phyloP scores from a whole-genome alignment of 37 sponge, comb jelly and placozoan species.

The Beroe forskalii region DNA sequence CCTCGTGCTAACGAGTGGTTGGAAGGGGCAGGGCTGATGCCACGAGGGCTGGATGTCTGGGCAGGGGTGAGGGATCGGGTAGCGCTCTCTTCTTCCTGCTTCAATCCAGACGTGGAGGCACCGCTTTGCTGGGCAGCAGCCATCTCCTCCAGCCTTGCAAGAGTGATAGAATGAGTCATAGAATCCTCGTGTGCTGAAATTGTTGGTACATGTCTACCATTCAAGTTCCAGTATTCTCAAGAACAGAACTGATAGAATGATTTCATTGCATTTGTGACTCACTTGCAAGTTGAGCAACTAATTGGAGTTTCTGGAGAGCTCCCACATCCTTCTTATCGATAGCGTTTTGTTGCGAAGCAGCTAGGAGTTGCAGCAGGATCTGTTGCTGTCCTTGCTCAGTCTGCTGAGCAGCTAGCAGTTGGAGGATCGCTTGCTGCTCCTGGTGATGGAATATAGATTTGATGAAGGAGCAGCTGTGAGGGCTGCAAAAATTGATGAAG shows the following conservation, averaged over 20 bases:
- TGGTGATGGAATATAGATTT: no score
- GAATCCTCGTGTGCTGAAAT: no score
- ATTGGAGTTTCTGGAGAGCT: constrained; percentile 19
- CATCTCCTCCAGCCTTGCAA: constrained; percentile 17
- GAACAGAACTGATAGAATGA: neutral
- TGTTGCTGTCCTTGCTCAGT: constrained; percentile 26
- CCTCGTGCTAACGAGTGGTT: neutral
- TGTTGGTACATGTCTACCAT: no score
- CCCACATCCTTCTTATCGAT: constrained; percentile 43
- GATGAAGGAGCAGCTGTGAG: no score
- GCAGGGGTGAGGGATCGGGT: neutral
- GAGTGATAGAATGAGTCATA: no score
- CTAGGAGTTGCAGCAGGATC: constrained; percentile 10
- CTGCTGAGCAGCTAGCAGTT: constrained; percentile 5
- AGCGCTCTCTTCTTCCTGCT: neutral
- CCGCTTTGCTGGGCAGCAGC: neutral
- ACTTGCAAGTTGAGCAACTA: constrained; percentile 34
- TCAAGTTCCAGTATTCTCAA: no score
- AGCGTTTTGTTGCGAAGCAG: constrained; percentile 8
- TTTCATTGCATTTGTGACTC: neutral
- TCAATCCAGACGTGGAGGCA: neutral
- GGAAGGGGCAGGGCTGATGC: neutral
- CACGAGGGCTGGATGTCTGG: neutral
- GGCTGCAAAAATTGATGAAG: no score
- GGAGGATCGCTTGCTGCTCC: constrained; percentile 46